A percentile compares a stretch with the other conserved stretches of the same genome.
Conservation (phyloP, 2,797 vertebrate species). For the Serranus cabrilla region DNA sequence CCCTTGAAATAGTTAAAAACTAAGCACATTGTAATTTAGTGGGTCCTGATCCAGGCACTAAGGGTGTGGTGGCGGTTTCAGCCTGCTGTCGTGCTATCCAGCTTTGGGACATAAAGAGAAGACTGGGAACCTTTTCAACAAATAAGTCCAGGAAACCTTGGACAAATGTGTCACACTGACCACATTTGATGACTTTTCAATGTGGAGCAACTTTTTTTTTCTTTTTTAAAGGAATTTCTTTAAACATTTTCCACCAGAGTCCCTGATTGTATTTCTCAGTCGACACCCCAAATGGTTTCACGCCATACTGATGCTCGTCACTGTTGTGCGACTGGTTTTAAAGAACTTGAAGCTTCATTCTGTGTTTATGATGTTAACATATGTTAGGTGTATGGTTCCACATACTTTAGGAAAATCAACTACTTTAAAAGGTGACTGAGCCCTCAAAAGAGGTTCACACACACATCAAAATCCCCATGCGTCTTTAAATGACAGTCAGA, state of each 20-base stretch:
- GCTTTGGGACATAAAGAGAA: slow-evolving; percentile 52
- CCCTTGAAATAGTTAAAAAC: neutral
- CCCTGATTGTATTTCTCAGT: neutral
- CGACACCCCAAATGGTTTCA: neutral
- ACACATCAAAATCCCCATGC: neutral
- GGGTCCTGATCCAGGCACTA: slow-evolving; percentile 24
- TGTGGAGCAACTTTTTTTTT: slow-evolving; percentile 26
- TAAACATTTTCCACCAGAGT: neutral
- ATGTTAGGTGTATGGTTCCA: too few relatives aligned
- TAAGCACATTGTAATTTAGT: neutral
- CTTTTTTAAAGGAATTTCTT: neutral
- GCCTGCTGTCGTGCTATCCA: slow-evolving; percentile 44
- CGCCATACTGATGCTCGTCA: neutral
- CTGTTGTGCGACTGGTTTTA: too few relatives aligned
- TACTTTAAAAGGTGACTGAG: too few relatives aligned
- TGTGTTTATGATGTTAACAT: too few relatives aligned
- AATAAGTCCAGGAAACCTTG: slow-evolving; percentile 22
- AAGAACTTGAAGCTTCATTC: too few relatives aligned
- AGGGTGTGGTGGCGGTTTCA: slow-evolving; percentile 56
- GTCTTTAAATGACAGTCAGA: neutral
- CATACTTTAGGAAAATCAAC: too few relatives aligned
- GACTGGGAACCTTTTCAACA: slow-evolving; percentile 52
- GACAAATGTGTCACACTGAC: slow-evolving; percentile 35
- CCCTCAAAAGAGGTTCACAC: too few relatives aligned
- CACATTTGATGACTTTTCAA: slow-evolving; percentile 52